Evolutionary conservation across 1,140 invertebrate genomes (phyloP).

Genomic region (Copidosoma floridanum): DNA sequence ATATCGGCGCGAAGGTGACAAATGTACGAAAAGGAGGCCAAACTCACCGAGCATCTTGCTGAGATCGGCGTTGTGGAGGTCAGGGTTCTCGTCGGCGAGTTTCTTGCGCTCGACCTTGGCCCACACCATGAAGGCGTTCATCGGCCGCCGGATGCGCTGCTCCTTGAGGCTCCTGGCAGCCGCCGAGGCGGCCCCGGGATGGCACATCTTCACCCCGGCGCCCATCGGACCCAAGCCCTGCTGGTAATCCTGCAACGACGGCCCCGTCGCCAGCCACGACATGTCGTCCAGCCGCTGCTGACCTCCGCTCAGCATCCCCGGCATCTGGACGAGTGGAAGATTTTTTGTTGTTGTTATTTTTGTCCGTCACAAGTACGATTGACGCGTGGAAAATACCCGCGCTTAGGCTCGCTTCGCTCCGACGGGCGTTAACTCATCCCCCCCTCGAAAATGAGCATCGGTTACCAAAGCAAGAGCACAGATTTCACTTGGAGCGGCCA

Average conservation of each 20-base stretch:
- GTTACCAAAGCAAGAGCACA: too few relatives aligned
- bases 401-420: too few relatives aligned
- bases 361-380: too few relatives aligned
- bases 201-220: slow-evolving; percentile 54
- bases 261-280: slow-evolving; percentile 52
- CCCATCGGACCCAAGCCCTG: slow-evolving; percentile 50
- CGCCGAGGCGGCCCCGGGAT: slow-evolving; percentile 46
- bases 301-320: slow-evolving; percentile 49
- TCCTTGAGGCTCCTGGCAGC: slow-evolving; percentile 65
- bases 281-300: slow-evolving; percentile 54
- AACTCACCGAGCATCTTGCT: slow-evolving; percentile 95
- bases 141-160: slow-evolving; percentile 84
- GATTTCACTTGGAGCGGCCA: too few relatives aligned
- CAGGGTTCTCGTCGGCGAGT: slow-evolving; percentile 90
- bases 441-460: too few relatives aligned
- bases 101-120: slow-evolving; percentile 91
- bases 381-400: too few relatives aligned
- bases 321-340: slow-evolving; percentile 40
- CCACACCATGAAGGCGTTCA: slow-evolving; percentile 97
- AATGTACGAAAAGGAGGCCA: not conserved
- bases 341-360: too few relatives aligned
- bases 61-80: slow-evolving; percentile 91
- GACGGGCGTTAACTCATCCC: too few relatives aligned
- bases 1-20: too few relatives aligned
- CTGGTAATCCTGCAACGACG: slow-evolving; percentile 58